Conservation (phyloP, 2,797 vertebrate genomes). For the Chelon labrosus region DNA sequence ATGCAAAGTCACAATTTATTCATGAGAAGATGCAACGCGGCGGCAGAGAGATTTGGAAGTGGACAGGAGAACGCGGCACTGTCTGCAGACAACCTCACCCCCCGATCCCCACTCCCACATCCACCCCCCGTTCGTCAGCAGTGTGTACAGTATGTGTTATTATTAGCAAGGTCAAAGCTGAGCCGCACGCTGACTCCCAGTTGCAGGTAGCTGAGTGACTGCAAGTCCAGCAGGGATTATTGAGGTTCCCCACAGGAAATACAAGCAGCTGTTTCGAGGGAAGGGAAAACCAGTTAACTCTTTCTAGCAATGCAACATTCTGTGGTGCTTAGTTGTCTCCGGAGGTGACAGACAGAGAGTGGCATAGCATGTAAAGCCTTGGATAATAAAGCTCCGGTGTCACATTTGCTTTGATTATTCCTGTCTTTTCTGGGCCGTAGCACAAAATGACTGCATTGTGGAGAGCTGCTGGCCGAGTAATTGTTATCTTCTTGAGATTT, state of each 20-base stretch:
- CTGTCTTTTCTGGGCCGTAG: neutral
- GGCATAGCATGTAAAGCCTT: constrained; percentile 9
- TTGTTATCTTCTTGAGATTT: constrained; percentile 14
- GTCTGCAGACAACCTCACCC: neutral
- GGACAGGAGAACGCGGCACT: constrained; percentile 33
- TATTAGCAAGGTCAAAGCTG: constrained; percentile 40
- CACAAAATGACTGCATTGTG: constrained; percentile 23
- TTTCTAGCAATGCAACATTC: constrained; percentile 14
- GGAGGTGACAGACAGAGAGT: neutral
- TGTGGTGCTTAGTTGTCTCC: constrained; percentile 27
- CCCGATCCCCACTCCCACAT: too few relatives aligned
- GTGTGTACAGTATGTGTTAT: constrained; percentile 21
- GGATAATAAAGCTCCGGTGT: constrained; percentile 1
- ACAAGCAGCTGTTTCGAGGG: constrained; percentile 29
- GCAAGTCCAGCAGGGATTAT: constrained; percentile 25
- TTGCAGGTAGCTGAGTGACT: constrained; percentile 26
- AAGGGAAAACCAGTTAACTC: constrained; percentile 34
- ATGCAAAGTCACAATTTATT: constrained; percentile 78
- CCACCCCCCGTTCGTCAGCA: constrained; percentile 33
- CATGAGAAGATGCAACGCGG: constrained; percentile 60
- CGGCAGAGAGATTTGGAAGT: constrained; percentile 28
- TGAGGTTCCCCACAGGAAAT: constrained; percentile 23
- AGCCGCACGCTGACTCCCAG: constrained; percentile 10
- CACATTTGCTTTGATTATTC: constrained; percentile 20
- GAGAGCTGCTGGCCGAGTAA: constrained; percentile 7